Percentiles rank a stretch among this genome's conserved stretches.
These are phyloP conservation scores for Stegostoma tigrinum DNA, from an alignment of 2,113 vertebrate species.

Conservation along the genomic window DNA sequence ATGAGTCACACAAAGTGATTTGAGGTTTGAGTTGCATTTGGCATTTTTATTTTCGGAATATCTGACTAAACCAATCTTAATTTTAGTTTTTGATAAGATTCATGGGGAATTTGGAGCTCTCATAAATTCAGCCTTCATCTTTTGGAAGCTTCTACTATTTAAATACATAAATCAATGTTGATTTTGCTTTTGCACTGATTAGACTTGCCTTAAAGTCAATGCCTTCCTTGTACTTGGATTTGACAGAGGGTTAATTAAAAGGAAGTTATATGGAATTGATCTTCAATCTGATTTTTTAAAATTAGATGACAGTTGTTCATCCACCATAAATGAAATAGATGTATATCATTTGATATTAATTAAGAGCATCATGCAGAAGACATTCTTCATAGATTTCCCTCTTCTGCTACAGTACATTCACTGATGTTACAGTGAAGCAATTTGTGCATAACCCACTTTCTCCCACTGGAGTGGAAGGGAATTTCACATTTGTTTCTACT, in stretches of 20 bases:
- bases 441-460: neutral
- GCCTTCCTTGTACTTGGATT: conserved; percentile 12
- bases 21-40: neutral
- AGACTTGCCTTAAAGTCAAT: neutral
- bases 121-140: neutral
- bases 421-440: neutral
- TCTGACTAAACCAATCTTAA: neutral
- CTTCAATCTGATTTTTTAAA: neutral
- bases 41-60: neutral
- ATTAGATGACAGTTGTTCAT: neutral
- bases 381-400: neutral
- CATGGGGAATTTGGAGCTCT: neutral
- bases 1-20: neutral
- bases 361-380: neutral
- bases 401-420: neutral
- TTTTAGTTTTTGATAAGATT: conserved; percentile 18
- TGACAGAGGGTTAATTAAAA: neutral
- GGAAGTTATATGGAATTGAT: neutral
- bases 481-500: neutral
- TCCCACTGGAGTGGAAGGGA: neutral
- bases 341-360: neutral
- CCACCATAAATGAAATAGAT: neutral
- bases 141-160: neutral
- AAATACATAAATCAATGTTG: neutral
- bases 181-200: neutral